Evolutionary conservation across 2,113 vertebrate species (phyloP), one percentile per base, ranked within the genome.

Genomic region (Pagrus major): DNA sequence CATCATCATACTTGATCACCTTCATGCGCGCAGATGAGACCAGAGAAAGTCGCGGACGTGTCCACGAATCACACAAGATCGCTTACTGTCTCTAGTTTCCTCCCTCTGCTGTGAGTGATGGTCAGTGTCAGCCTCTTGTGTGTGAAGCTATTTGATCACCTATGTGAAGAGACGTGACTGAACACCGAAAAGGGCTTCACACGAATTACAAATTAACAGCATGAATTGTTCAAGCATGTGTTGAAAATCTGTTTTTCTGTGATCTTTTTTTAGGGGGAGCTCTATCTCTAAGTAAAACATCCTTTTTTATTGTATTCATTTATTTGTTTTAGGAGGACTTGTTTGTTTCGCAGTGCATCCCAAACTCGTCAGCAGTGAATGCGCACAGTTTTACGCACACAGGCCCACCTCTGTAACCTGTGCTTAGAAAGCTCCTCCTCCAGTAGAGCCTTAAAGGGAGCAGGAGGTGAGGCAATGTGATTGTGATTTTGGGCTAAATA

Each of bases 1-100:
- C 42, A 14, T 56, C 47, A 61, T 15, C 49, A 20, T 46, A 31
- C 21, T 23, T 71, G 61, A 81, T 85, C 52, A 69, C 52, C 47
- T 66, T 65, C 46, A 63, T 4, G 20, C n/a, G 18, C 16, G 5
- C 2, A 14, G n/a, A 70, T 10, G 4, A 20, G 16, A 71, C 21
- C 33, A 21, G 35, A 65, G 3, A 14, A n/a, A 31, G 5, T 6
- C 4, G 55, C 16, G 8, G 12, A 21, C 35, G 23, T 25, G 23
- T n/a, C 44, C 15, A 39, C 27, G 35, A 42, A 23, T 39, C 7
- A 42, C 25, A 25, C 61, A 37, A 8, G 35, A 41, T 12, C 9
- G 0, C 1, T 9, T 15, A 9, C 23, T 9, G 10, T 9, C 1
- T 14, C 10, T 1, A 29, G 14, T 46, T 15, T n/a, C 2, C 4